phyloP scores from a whole-genome alignment of 2,888 invertebrate genomes.

The Agonopterix arenella region DNA sequence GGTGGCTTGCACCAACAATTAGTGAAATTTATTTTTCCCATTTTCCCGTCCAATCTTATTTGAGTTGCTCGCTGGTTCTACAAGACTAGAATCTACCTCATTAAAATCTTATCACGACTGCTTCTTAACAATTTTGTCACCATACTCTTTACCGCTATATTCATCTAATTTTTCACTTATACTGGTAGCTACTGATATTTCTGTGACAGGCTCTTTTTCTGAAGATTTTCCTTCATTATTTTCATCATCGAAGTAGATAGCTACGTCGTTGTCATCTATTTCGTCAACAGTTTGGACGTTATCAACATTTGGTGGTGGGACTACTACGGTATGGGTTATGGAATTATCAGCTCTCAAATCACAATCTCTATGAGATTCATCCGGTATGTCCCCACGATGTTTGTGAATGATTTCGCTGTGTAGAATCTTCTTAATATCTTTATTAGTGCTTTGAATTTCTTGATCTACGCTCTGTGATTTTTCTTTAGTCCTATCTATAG shows the following conservation, averaged over 20 bases:
- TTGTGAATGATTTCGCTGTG: conserved; percentile 30
- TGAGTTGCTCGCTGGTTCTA: conserved; percentile 24
- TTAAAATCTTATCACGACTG: conserved; percentile 20
- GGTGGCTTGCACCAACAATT: too few relatives aligned
- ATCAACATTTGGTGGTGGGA: conserved; percentile 39
- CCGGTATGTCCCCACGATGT: conserved; percentile 37
- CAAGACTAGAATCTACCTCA: conserved; percentile 37
- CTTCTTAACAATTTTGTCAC: conserved; percentile 43
- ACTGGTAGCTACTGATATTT: conserved; percentile 66
- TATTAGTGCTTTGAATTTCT: conserved; percentile 38
- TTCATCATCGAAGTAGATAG: conserved; percentile 64
- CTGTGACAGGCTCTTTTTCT: conserved; percentile 52
- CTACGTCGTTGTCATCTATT: conserved; percentile 76
- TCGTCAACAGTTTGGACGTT: conserved; percentile 46
- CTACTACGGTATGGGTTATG: conserved; percentile 53
- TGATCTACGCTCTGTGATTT: conserved; percentile 25
- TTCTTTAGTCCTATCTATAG: conserved; percentile 47
- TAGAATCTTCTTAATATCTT: conserved; percentile 27
- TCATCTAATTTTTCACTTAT: conserved; percentile 52
- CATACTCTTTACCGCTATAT: conserved; percentile 33
- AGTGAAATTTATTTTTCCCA: too few relatives aligned
- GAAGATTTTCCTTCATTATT: conserved; percentile 12
- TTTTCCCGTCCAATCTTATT: too few relatives aligned
- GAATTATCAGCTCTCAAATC: conserved; percentile 64
- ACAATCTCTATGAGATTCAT: conserved; percentile 35